Conservation (phyloP, 2,797 vertebrate species). For the Falco biarmicus region DNA sequence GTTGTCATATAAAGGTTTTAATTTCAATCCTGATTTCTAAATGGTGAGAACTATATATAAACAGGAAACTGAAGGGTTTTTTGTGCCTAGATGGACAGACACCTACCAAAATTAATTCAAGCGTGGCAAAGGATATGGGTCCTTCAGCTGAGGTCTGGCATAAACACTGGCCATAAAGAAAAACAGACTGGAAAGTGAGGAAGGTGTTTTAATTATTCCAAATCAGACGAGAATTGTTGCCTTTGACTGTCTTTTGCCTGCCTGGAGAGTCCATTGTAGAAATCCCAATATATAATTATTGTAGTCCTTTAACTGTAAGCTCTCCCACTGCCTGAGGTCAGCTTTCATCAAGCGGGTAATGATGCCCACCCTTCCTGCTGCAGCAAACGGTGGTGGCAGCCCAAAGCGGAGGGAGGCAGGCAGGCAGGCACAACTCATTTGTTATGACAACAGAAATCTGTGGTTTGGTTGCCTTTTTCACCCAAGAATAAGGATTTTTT, state of each 20-base stretch:
- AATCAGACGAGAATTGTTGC: background rate
- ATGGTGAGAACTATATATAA: constrained; percentile 29
- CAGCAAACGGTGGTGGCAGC: background rate
- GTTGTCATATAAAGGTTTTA: background rate
- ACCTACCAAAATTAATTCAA: background rate
- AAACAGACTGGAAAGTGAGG: background rate
- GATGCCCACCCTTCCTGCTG: background rate
- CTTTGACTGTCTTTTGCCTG: background rate
- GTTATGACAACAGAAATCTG: background rate
- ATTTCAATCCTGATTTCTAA: constrained; percentile 20
- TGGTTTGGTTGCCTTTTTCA: background rate
- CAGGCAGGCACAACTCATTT: background rate
- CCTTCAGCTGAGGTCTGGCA: background rate
- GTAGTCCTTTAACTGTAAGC: background rate
- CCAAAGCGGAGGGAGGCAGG: background rate
- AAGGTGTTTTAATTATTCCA: constrained; percentile 20
- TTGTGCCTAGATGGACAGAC: background rate
- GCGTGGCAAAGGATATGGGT: background rate
- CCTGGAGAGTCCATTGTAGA: background rate
- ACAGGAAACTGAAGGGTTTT: background rate
- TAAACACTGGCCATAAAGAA: background rate
- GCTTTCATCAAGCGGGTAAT: background rate
- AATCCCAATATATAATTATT: background rate
- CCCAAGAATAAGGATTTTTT: background rate
- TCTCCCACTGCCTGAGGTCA: background rate